These are phyloP conservation scores for Pyrocoelia pectoralis DNA, from an alignment of 2,888 invertebrate species.

Conservation along the genomic window DNA sequence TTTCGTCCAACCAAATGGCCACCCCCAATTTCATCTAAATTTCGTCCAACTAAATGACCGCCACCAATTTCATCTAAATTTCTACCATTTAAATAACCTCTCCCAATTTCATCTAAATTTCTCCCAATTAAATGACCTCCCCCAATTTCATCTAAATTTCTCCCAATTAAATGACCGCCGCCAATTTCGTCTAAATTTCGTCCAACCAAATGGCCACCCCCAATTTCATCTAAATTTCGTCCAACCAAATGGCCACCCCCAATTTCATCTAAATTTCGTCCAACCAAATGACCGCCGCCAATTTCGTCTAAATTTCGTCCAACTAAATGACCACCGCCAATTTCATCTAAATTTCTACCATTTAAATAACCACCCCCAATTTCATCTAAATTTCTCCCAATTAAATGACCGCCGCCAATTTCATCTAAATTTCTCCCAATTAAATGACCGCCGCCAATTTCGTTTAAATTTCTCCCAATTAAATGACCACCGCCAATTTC, in stretches of 20 bases:
- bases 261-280: too few relatives aligned
- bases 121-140: conserved; percentile 31
- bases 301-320: too few relatives aligned
- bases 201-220: conserved; percentile 36
- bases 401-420: neutral
- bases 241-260: too few relatives aligned
- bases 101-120: conserved; percentile 35
- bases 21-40: neutral
- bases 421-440: neutral
- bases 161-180: conserved; percentile 16
- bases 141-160: neutral
- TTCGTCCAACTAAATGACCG: neutral
- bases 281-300: too few relatives aligned
- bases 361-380: conserved; percentile 35
- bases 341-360: neutral
- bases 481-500: neutral
- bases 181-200: conserved; percentile 38
- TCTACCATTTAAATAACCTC: conserved; percentile 12
- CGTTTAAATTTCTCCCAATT: neutral
- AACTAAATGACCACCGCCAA: too few relatives aligned
- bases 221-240: too few relatives aligned
- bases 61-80: conserved; percentile 2
- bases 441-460: neutral
- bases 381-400: conserved; percentile 16
- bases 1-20: conserved; percentile 7